phyloP scores from a whole-genome alignment of 2,888 invertebrate species.

The Epinotia ramella region DNA sequence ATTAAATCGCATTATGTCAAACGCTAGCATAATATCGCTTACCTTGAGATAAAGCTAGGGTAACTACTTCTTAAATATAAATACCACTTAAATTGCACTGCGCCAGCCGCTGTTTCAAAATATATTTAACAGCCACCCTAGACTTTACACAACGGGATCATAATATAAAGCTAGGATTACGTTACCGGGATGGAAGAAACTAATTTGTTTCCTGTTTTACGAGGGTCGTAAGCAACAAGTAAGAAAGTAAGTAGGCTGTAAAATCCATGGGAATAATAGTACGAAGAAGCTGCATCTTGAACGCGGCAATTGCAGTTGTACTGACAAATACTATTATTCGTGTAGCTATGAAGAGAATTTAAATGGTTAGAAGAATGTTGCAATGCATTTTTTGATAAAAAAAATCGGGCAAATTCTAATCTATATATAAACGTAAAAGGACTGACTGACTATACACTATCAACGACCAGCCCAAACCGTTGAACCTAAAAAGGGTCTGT shows the following conservation, averaged over 20 bases:
- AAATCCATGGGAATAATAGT: conserved; percentile 36
- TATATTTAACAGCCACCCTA: conserved; percentile 16
- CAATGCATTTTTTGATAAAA: neutral
- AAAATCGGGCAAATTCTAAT: neutral
- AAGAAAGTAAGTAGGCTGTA: conserved; percentile 42
- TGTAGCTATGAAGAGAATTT: neutral
- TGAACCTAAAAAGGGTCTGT: no score
- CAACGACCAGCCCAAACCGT: no score
- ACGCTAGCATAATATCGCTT: neutral
- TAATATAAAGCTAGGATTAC: conserved; percentile 43
- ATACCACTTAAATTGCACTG: conserved; percentile 3
- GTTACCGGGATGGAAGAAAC: conserved; percentile 44
- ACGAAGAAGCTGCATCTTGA: conserved; percentile 38
- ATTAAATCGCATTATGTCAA: neutral
- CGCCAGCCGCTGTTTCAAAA: conserved; percentile 14
- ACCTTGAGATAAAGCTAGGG: neutral
- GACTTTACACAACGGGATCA: conserved; percentile 36
- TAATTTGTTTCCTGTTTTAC: conserved; percentile 46
- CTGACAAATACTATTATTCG: conserved; percentile 3
- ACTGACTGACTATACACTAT: no score
- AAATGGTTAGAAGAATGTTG: neutral
- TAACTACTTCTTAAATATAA: conserved; percentile 1
- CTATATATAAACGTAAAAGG: no score
- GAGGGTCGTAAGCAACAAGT: conserved; percentile 44
- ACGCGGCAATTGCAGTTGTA: conserved; percentile 27